Evolutionary conservation across 2,888 invertebrate species (phyloP), one percentile per base, ranked within the genome.

Genomic region (Dusona sp.): DNA sequence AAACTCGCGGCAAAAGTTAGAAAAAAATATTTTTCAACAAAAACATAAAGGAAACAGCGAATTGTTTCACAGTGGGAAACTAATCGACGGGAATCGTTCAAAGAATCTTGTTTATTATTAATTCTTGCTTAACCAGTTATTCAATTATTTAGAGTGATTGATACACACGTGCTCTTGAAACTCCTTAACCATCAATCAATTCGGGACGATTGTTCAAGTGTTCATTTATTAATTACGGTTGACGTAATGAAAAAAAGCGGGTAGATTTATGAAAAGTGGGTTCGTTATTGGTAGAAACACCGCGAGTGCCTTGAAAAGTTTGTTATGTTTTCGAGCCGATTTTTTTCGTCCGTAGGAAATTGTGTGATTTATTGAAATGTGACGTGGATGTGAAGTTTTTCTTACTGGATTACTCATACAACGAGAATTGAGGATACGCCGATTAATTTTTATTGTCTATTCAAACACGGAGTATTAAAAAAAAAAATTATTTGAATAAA

Each of bases 401-500:
- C 57, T 67, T 7, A 22, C 0, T n/a, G 79, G 70, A 72, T 61
- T 48, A 68, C 42, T 38, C 65, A 48, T 4, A n/a, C 16, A 19
- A 13, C 57, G 48, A 61, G 16, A 70, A 65, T 78, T 19, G 8
- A 70, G 79, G 74, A 83, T 86, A 77, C 64, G 61, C 70, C 64
- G 64, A 29, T 48, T 22, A 65, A n/a, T 79, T 74, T 70, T 29
- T 25, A 29, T 19, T 29, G 19, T 38, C 11, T 3, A 33, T 79
- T 48, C 16, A 16, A 57, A 79, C 57, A 72, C 22, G 65, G 29
- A 61, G 29, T 16, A 61, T 13, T 16, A 7, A 61, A 61, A 54
- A 29, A 61, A 11, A 25, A 25, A 61, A 61, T 77, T 45, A 25
- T 78, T 57, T 48, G 29, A 74, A 83, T 75, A 85, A 81, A 92